Conservation (phyloP, 1,140 invertebrate genomes). For the Plodia interpunctella region DNA sequence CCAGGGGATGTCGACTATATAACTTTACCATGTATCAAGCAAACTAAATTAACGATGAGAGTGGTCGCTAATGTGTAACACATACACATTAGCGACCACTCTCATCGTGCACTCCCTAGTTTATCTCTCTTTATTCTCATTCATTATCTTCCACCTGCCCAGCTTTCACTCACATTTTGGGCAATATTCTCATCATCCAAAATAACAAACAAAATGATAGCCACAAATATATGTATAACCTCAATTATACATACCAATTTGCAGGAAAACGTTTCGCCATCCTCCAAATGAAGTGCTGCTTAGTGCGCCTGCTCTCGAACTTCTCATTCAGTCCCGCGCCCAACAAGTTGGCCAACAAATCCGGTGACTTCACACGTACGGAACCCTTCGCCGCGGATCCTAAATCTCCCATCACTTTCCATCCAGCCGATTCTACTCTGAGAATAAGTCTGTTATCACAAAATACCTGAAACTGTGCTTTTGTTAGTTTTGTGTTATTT, state of each 20-base stretch:
- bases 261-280: slow-evolving; percentile 72
- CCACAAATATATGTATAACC: too few species aligned
- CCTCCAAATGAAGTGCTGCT: slow-evolving; percentile 71
- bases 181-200: too few species aligned
- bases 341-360: slow-evolving; percentile 6
- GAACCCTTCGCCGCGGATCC: slow-evolving; percentile 47
- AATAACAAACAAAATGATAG: not conserved
- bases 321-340: slow-evolving; percentile 42
- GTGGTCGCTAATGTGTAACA: too few species aligned
- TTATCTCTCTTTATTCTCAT: too few species aligned
- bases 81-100: too few species aligned
- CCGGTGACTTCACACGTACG: slow-evolving; percentile 13
- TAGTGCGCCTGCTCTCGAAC: slow-evolving; percentile 51
- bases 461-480: not conserved
- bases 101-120: too few species aligned
- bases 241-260: too few species aligned
- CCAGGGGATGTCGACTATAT: too few species aligned
- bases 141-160: too few species aligned
- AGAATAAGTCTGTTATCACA: slow-evolving; percentile 29
- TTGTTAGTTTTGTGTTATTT: slow-evolving; percentile 25
- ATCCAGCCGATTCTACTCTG: slow-evolving; percentile 50
- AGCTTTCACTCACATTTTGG: too few species aligned
- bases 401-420: slow-evolving; percentile 52
- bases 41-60: too few species aligned
- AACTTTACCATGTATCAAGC: too few species aligned